Conservation (phyloP, 2,113 vertebrate genomes). For the Meles meles region DNA sequence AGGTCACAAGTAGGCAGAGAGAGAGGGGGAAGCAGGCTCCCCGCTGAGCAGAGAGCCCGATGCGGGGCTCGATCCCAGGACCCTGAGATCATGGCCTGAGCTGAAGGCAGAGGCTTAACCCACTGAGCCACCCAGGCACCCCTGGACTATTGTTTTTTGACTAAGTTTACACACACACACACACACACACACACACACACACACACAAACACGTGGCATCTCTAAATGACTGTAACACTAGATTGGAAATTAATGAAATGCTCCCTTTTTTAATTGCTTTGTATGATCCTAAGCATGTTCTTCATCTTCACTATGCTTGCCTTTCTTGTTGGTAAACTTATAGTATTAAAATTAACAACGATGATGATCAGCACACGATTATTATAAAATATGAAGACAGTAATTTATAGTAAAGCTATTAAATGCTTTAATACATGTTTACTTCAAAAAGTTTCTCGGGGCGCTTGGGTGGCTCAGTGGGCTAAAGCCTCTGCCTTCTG, state of each 20-base stretch:
- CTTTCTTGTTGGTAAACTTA: not conserved
- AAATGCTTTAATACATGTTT: conserved; percentile 12
- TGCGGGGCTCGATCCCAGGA: too few species aligned
- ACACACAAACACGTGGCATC: rapidly evolving
- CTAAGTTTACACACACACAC: not conserved
- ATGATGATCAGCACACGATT: not conserved
- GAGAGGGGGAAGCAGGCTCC: too few species aligned
- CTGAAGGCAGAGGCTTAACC: too few species aligned
- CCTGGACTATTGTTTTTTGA: not conserved
- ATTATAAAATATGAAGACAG: not conserved
- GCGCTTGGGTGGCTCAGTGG: too few species aligned
- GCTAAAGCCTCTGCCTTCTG: too few species aligned
- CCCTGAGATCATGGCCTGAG: too few species aligned
- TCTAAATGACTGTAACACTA: not conserved
- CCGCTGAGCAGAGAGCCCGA: too few species aligned
- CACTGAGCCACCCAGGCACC: too few species aligned
- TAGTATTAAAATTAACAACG: not conserved
- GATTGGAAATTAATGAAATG: not conserved
- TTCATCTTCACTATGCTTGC: not conserved
- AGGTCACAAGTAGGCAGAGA: too few species aligned
- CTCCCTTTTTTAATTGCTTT: not conserved
- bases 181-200: not conserved
- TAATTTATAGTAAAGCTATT: not conserved
- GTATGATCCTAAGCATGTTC: not conserved
- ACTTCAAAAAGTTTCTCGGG: not conserved